Evolutionary conservation across 2,797 vertebrate species (phyloP).

Genomic region (Oryzias sinensis): DNA sequence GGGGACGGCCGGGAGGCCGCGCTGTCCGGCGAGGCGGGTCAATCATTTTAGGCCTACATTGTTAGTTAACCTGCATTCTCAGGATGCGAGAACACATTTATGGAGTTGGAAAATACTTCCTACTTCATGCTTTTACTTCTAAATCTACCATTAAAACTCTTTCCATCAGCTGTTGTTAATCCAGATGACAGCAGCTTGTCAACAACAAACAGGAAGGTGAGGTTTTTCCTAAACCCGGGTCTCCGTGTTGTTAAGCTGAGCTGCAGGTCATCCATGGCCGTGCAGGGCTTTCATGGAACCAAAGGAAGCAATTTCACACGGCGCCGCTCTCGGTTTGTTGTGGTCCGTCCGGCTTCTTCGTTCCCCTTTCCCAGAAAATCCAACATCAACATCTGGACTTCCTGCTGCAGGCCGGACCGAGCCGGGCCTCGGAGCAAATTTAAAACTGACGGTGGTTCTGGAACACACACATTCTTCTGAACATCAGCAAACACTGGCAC

Average conservation of each 20-base stretch:
- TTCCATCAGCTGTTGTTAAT: background rate
- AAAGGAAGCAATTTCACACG: slow-evolving; percentile 3
- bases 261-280: background rate
- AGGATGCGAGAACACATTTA: too few species aligned
- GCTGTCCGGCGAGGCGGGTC: too few species aligned
- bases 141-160: too few species aligned
- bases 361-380: slow-evolving; percentile 43
- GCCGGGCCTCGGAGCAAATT: slow-evolving; percentile 36
- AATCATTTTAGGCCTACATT: too few species aligned
- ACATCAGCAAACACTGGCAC: slow-evolving; percentile 29
- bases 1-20: too few species aligned
- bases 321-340: slow-evolving; percentile 2
- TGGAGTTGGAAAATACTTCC: too few species aligned
- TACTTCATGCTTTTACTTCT: too few species aligned
- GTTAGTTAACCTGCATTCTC: too few species aligned
- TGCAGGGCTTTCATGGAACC: background rate
- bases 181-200: too few species aligned
- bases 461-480: slow-evolving; percentile 13
- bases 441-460: slow-evolving; percentile 32
- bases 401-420: slow-evolving; percentile 54
- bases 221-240: background rate
- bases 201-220: background rate
- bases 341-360: slow-evolving; percentile 2
- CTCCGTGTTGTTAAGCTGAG: background rate
- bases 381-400: slow-evolving; percentile 61